A percentile compares a stretch with the other conserved stretches of the same genome.
Conservation (phyloP, 2,797 vertebrate species). For the Pipistrellus kuhlii region DNA sequence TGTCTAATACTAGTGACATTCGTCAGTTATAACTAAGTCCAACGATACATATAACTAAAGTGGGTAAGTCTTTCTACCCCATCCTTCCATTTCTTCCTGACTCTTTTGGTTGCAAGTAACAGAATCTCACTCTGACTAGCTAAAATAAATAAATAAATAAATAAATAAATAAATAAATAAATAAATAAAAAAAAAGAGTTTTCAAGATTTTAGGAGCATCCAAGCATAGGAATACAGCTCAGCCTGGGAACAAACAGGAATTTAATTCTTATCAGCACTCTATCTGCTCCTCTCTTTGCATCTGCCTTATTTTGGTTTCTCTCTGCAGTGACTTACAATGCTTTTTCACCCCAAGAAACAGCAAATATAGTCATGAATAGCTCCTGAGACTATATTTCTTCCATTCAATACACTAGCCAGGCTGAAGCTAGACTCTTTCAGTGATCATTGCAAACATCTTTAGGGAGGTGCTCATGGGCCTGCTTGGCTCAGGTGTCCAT, state of each 20-base stretch:
- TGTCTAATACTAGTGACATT: neutral
- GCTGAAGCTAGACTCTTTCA: neutral
- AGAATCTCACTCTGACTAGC: neutral
- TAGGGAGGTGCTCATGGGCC: neutral
- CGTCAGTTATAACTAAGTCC: neutral
- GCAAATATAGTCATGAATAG: neutral
- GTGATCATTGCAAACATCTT: neutral
- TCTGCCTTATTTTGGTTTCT: conserved; percentile 28
- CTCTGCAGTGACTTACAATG: neutral
- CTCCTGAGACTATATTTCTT: neutral
- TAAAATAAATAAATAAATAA: no score
- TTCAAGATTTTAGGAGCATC: conserved; percentile 7
- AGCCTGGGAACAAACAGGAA: neutral
- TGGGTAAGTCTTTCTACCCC: neutral
- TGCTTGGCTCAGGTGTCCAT: neutral
- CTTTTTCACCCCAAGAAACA: neutral
- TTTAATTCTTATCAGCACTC: neutral
- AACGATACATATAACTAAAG: neutral
- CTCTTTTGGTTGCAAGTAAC: neutral
- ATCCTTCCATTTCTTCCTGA: neutral
- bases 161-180: no score
- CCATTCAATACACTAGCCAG: neutral
- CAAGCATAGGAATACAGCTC: neutral
- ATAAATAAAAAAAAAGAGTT: neutral
- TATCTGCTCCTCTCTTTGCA: neutral